Base-by-base conservation (phyloP, 2,113 vertebrate genomes). In the Gobius niger region DNA sequence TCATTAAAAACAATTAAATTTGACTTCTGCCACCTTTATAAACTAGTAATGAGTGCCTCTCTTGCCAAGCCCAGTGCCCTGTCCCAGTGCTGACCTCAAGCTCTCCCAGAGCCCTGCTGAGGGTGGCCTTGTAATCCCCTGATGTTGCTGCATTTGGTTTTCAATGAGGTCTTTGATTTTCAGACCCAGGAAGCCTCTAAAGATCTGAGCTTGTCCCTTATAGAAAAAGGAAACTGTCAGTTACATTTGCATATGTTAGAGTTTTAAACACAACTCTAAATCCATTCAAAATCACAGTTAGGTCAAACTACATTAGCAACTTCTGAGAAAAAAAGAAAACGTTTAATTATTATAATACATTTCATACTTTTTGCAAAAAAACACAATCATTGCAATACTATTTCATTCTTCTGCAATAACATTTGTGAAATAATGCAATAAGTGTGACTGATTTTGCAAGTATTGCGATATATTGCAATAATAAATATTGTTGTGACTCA, bases 91-190 rank as follows among this genome's bases (percentile, higher is more conserved):
- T 86, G 74, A 86, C 82, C 85, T 75, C 82, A 70, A 63, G 76
- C 74, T 63, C 67, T 56, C 24, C 41, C 65, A 47, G 65, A 41
- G 67, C 10, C 88, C 70, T 40, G 82, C 89, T 88, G 91, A 66
- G 81, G 12, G 61, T 68, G 75, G 74, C 84, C 89, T 84, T 85
- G 71, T 89, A 91, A 91, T 87, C 86, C 87, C 81, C 85, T 90
- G 88, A 91, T 82, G 90, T 91, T 65, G 77, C 81, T 75, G 85
- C 71, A 84, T 91, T 91, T 91, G 89, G 72, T 90, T 90, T 67
- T 87, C 73, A 90, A 90, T 90, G 82, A 80, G 72, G 57, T 73
- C 89, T 92, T 92, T 91, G 84, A 88, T 92, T 90, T 77, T 79
- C 47, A 74, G 73, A 46, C 83, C 87, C 76, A 73, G 87, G 90